Evolutionary conservation across 2,113 vertebrate genomes (phyloP).

Genomic region (Oceanites oceanicus): DNA sequence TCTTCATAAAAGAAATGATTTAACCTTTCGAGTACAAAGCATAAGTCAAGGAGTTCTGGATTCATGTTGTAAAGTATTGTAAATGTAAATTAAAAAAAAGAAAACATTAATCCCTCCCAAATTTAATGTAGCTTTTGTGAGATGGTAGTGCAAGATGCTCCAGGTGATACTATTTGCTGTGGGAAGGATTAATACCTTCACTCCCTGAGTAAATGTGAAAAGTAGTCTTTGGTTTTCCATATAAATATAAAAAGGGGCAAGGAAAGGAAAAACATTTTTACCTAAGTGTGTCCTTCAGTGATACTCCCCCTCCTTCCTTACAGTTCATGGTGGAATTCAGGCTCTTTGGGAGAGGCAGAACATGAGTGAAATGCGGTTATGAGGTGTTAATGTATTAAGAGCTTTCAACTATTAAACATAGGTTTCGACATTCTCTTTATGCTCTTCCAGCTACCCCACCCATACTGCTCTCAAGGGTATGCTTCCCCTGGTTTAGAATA

Average conservation of each 20-base stretch:
- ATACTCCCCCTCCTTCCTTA: background rate
- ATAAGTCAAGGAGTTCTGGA: background rate
- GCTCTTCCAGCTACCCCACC: constrained; percentile 15
- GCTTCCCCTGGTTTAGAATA: constrained; percentile 9
- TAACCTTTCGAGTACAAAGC: background rate
- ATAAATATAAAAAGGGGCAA: background rate
- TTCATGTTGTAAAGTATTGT: background rate
- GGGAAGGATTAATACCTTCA: background rate
- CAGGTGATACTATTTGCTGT: background rate
- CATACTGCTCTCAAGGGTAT: background rate
- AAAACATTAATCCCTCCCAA: background rate
- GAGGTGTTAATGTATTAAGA: background rate
- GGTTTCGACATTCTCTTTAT: background rate
- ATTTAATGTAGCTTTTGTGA: background rate
- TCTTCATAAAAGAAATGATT: background rate
- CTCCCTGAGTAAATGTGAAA: background rate
- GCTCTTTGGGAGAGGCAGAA: background rate
- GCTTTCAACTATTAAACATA: background rate
- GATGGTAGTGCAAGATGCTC: background rate
- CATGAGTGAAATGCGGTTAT: background rate
- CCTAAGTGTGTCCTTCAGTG: background rate
- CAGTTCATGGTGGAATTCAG: background rate
- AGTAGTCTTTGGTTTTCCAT: background rate
- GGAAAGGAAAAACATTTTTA: background rate
- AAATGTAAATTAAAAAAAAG: background rate